Evolutionary conservation across 2,113 vertebrate genomes (phyloP), one percentile per base, ranked within the genome.

Genomic region (Notiomystis cincta): DNA sequence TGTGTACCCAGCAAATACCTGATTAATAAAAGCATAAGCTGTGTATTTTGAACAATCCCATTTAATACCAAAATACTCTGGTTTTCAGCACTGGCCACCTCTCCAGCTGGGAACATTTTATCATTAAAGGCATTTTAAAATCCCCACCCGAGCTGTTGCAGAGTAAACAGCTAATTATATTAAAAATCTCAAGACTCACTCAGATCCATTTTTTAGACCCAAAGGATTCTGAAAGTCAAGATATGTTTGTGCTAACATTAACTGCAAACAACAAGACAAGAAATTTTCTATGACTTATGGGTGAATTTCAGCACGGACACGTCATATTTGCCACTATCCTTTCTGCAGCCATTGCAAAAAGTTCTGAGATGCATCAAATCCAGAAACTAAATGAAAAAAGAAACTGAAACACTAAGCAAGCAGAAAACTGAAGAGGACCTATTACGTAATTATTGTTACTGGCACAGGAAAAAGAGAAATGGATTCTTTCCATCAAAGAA

Each of bases 191-290:
- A 15, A 50, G 21, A 48, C 35, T 56, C 17, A 18, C 66, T 69
- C 57, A 67, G 21, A 79, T 42, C 8, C 6, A 5, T 58, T 54
- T 91, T 57, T 69, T 2, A 44, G 42, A 60, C 33, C 50, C 19
- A 70, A 61, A 57, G 7, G 38, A 42, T 21, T 44, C 17, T 72
- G 62, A 86, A 67, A 60, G 37, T 10, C 28, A 62, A 67, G 28
- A 15, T 15, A 44, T 0, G 0, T 3, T 72, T 16, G 8, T 56
- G 42, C 60, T 48, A 62, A 47, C 4, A 1, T 25, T 35, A 40
- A 38, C 20, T 24, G 24, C 15, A 56, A 72, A 40, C 19, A 77
- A 48, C 9, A 73, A 48, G n/a, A 0, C 13, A 67, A 76, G 25
- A 64, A 5, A 15, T 9, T 48, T 40, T 47, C 24, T 64, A 33